Conservation (phyloP, 2,797 vertebrate species). For the Sebastolobus altivelis region DNA sequence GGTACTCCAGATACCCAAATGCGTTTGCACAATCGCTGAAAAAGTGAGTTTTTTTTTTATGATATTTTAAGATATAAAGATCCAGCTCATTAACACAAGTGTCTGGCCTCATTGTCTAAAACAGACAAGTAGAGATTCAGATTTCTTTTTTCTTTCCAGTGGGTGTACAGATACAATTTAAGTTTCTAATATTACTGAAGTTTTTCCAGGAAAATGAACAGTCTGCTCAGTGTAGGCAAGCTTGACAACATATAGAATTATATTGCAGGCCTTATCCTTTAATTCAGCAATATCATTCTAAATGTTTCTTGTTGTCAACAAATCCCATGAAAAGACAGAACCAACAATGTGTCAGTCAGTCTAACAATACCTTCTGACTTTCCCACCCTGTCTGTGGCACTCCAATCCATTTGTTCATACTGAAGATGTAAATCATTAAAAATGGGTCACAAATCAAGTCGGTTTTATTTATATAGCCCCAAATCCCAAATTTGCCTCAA, state of each 20-base stretch:
- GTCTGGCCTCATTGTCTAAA: not conserved
- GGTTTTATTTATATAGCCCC: not conserved
- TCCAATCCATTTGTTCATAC: not conserved
- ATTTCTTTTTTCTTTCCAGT: too few relatives aligned
- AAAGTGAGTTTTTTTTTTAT: too few relatives aligned
- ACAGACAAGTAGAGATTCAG: not conserved
- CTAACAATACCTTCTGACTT: not conserved
- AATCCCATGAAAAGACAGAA: slow-evolving; percentile 7
- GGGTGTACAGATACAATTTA: not conserved
- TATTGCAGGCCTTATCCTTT: not conserved
- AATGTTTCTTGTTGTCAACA: not conserved
- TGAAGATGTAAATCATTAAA: slow-evolving; percentile 2
- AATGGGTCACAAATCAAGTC: not conserved
- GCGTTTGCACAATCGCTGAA: too few relatives aligned
- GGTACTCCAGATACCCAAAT: too few relatives aligned
- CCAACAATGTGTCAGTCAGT: not conserved
- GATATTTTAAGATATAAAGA: not conserved
- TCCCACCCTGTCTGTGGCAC: not conserved
- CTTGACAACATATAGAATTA: not conserved
- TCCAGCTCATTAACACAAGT: not conserved
- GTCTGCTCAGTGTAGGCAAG: not conserved
- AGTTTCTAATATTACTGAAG: not conserved
- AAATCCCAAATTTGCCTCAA: not conserved
- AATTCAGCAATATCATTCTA: not conserved
- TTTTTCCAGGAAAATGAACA: slow-evolving; percentile 5